phyloP scores from a whole-genome alignment of 2,888 invertebrate genomes.

The Sclerodermus sp. region DNA sequence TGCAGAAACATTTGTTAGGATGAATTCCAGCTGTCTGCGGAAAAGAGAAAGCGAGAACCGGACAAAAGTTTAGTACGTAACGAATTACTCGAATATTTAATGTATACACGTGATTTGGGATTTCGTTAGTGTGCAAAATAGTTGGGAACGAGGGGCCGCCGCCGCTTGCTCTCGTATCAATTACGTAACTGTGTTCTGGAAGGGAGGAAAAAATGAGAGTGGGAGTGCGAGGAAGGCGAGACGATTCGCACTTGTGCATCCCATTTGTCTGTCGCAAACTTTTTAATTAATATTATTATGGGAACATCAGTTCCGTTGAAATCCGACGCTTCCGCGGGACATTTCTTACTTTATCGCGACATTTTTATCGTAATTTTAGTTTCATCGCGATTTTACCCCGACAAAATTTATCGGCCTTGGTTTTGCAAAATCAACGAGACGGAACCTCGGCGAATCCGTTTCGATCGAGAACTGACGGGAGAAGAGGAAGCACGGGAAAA shows the following conservation, averaged over 20 bases:
- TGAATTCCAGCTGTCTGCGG: conserved; percentile 49
- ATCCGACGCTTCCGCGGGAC: conserved; percentile 2
- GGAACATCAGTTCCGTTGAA: conserved; percentile 20
- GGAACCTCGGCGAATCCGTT: too few species aligned
- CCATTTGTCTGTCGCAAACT: conserved; percentile 48
- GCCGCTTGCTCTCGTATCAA: conserved; percentile 34
- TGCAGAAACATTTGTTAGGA: conserved; percentile 42
- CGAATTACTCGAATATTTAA: conserved; percentile 55
- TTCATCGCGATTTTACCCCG: too few species aligned
- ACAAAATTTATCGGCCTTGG: too few species aligned
- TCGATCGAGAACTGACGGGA: too few species aligned
- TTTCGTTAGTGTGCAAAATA: conserved; percentile 50
- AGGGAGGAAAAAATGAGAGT: conserved; percentile 9
- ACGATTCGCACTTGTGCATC: conserved; percentile 30
- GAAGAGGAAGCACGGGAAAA: too few species aligned
- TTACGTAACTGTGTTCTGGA: conserved; percentile 37
- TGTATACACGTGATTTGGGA: conserved; percentile 45
- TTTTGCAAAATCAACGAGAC: too few species aligned
- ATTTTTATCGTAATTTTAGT: too few species aligned
- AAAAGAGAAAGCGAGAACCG: conserved; percentile 26
- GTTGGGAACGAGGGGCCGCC: conserved; percentile 37
- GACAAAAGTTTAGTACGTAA: conserved; percentile 43
- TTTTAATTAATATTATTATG: conserved; percentile 49
- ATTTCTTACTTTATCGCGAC: too few species aligned
- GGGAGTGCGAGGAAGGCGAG: conserved; percentile 5